phyloP scores from a whole-genome alignment of 2,113 vertebrate genomes.

The Scortum barcoo region DNA sequence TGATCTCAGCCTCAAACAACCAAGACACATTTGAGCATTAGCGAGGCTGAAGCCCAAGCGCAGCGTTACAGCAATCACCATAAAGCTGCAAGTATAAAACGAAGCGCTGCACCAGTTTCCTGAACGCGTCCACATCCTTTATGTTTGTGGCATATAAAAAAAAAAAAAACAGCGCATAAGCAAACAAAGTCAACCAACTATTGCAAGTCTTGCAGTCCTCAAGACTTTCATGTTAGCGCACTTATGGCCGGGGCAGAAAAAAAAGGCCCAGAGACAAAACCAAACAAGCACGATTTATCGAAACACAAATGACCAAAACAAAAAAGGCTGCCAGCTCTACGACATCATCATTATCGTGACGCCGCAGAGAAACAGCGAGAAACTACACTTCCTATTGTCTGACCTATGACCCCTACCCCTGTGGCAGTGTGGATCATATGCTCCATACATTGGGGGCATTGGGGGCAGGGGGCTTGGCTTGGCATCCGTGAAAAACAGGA shows the following conservation, averaged over 20 bases:
- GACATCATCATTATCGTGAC: constrained; percentile 25
- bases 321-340: not conserved
- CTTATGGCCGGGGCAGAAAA: not conserved
- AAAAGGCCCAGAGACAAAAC: constrained; percentile 2
- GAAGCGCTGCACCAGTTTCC: constrained; percentile 53
- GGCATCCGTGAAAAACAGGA: constrained; percentile 75
- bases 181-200: constrained; percentile 34
- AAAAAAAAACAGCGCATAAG: not conserved
- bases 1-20: constrained; percentile 43
- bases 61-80: not conserved
- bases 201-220: not conserved
- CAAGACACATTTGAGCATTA: constrained; percentile 17
- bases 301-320: not conserved
- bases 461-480: constrained; percentile 53
- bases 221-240: not conserved
- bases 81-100: constrained; percentile 30
- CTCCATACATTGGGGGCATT: constrained; percentile 69
- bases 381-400: constrained; percentile 59
- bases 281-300: not conserved
- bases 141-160: constrained; percentile 22
- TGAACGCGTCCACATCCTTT: constrained; percentile 52
- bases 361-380: constrained; percentile 7
- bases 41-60: not conserved
- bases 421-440: constrained; percentile 62
- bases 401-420: constrained; percentile 77